Evolutionary conservation across 2,113 vertebrate species (phyloP).

Genomic region (Eidolon helvum): DNA sequence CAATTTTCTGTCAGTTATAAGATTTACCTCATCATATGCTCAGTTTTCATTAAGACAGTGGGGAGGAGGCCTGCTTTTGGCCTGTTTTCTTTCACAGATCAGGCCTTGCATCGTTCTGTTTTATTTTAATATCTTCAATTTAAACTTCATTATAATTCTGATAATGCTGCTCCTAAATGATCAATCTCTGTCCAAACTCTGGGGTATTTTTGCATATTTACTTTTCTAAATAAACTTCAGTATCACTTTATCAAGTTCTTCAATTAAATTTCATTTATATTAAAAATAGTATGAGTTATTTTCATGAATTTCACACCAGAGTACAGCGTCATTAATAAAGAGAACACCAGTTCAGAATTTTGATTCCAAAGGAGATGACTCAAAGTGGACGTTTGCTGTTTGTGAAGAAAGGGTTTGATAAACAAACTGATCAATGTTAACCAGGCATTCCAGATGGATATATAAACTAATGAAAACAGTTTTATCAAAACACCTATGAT

Average conservation of each 20-base stretch:
- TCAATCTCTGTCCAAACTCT: background rate
- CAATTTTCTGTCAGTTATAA: background rate
- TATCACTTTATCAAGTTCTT: background rate
- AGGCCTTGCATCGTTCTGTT: background rate
- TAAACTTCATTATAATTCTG: background rate
- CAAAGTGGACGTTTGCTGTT: background rate
- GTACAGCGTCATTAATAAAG: background rate
- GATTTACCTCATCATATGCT: background rate
- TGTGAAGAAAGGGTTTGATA: background rate
- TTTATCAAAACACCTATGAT: background rate
- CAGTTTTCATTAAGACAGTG: background rate
- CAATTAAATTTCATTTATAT: background rate
- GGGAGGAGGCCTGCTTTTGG: background rate
- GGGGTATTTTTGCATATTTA: background rate
- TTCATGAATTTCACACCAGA: background rate
- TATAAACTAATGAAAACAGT: background rate
- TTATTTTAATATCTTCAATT: background rate
- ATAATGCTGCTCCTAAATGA: background rate
- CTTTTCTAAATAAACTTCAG: slow-evolving; percentile 32
- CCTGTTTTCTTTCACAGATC: background rate
- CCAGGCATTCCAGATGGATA: background rate
- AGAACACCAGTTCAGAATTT: background rate
- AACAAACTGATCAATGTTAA: background rate
- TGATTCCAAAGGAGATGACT: background rate
- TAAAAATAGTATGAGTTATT: background rate